These are phyloP conservation scores for Leptodactylus fallax DNA, from an alignment of 2,797 vertebrate species.

Conservation along the genomic window DNA sequence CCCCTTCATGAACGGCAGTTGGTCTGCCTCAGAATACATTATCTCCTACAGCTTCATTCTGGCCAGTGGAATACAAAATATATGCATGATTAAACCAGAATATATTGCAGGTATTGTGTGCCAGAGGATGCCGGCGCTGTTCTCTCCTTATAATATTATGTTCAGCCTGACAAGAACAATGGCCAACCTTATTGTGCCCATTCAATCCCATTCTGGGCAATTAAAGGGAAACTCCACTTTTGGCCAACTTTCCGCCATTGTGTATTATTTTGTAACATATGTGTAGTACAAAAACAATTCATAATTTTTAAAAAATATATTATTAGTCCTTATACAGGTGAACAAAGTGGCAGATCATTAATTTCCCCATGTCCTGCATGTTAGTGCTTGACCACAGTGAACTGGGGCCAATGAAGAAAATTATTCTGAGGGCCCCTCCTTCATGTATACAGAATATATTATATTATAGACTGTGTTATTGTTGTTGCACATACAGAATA, in stretches of 20 bases:
- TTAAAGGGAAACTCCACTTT: neutral
- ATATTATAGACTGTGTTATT: neutral
- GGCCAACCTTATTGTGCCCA: neutral
- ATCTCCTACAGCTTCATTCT: slow-evolving; percentile 90
- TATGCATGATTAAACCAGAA: slow-evolving; percentile 89
- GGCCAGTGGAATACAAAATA: slow-evolving; percentile 80
- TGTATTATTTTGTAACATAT: neutral
- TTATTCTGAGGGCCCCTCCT: neutral
- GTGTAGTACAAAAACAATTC: neutral
- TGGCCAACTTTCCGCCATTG: neutral
- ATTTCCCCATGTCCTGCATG: no score
- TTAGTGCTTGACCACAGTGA: no score
- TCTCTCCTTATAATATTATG: slow-evolving; percentile 10
- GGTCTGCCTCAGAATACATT: slow-evolving; percentile 96
- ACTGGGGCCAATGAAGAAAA: neutral
- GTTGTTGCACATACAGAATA: no score
- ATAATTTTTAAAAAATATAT: no score
- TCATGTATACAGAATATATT: neutral
- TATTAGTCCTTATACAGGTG: no score
- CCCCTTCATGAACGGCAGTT: slow-evolving; percentile 87
- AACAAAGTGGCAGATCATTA: no score
- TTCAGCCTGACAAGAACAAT: slow-evolving; percentile 64
- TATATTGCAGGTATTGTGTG: slow-evolving; percentile 82
- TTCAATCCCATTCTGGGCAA: neutral
- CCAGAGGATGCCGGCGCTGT: slow-evolving; percentile 29